These are phyloP conservation scores for Channallabes apus DNA, from an alignment of 2,797 vertebrate species.

Conservation along the genomic window DNA sequence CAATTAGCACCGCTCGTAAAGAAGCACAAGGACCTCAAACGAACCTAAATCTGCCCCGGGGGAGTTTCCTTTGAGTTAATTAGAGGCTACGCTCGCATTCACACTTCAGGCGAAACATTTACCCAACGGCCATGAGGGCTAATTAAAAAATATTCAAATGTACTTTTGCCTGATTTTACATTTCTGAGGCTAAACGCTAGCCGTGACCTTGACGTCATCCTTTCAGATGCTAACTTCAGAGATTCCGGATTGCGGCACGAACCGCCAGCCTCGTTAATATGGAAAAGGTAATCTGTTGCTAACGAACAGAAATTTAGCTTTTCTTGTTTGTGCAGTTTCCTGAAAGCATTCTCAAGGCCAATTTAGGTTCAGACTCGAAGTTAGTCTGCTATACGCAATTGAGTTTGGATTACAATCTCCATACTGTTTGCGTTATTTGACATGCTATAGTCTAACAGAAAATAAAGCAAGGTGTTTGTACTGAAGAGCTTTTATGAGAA, in stretches of 20 bases:
- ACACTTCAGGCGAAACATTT: conserved; percentile 5
- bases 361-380: not conserved
- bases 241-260: not conserved
- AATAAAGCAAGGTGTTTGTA: too few relatives aligned
- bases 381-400: not conserved
- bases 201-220: conserved; percentile 4
- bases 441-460: too few relatives aligned
- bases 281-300: not conserved
- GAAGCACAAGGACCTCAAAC: not conserved
- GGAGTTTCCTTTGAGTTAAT: not conserved
- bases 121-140: conserved; percentile 16
- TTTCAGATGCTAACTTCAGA: not conserved
- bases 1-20: not conserved
- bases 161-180: not conserved
- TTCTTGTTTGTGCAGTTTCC: not conserved
- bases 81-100: not conserved
- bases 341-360: not conserved
- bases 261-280: not conserved
- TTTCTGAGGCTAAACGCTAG: not conserved
- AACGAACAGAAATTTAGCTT: not conserved
- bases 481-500: too few relatives aligned
- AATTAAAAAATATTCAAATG: conserved; percentile 33
- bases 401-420: not conserved
- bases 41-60: not conserved
- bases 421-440: too few relatives aligned